Conservation (phyloP, 1,140 invertebrate genomes). For the Microplitis mediator region DNA sequence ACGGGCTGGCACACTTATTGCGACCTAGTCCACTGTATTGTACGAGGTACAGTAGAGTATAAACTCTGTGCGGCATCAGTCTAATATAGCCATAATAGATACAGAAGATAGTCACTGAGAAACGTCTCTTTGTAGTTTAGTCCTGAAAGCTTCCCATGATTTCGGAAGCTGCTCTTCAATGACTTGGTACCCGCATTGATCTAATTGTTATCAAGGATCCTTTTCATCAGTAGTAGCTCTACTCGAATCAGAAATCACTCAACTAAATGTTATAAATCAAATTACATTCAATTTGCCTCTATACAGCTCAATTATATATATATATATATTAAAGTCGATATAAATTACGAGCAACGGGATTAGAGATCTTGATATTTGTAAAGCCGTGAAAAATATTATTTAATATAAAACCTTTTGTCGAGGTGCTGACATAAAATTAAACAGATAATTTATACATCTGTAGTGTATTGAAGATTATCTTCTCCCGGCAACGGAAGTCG, state of each 20-base stretch:
- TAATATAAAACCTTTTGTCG: too few relatives aligned
- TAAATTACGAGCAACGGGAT: too few relatives aligned
- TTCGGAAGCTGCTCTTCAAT: not conserved
- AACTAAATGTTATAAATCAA: too few relatives aligned
- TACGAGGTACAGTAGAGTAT: not conserved
- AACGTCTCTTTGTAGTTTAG: not conserved
- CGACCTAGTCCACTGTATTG: not conserved
- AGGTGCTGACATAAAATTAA: too few relatives aligned
- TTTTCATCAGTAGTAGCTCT: not conserved
- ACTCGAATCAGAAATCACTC: too few relatives aligned
- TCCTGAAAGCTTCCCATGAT: constrained; percentile 8
- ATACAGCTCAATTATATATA: too few relatives aligned
- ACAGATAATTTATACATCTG: not conserved
- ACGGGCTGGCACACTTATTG: not conserved
- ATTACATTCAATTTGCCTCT: too few relatives aligned
- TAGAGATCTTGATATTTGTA: too few relatives aligned
- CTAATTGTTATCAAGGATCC: not conserved
- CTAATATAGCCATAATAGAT: not conserved
- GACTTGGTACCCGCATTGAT: not conserved
- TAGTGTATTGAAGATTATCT: not conserved
- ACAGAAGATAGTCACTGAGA: not conserved
- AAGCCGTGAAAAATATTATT: too few relatives aligned
- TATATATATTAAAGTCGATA: too few relatives aligned
- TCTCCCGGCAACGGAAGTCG: constrained; percentile 22
- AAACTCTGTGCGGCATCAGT: too few relatives aligned